Percentiles rank a stretch among this genome's conserved stretches.
Conservation (phyloP, 2,113 vertebrate genomes). For the Podarcis raffonei region DNA sequence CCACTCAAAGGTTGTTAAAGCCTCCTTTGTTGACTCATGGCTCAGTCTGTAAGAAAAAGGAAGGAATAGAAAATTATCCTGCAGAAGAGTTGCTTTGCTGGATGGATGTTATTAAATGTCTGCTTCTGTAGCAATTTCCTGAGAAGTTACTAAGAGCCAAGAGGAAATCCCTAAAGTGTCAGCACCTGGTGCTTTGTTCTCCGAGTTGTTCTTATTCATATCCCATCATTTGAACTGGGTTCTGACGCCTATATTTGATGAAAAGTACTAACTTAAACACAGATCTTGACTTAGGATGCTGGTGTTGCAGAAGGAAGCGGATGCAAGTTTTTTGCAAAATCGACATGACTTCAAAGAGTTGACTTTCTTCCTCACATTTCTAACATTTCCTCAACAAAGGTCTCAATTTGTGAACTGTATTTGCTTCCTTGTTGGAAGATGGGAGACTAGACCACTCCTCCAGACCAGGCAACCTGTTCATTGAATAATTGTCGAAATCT, state of each 20-base stretch:
- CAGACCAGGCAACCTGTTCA: no score
- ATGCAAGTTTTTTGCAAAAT: background rate
- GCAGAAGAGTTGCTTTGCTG: background rate
- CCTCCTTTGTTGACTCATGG: background rate
- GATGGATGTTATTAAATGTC: constrained; percentile 6
- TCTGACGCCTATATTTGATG: background rate
- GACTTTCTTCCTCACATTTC: background rate
- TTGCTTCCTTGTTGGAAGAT: background rate
- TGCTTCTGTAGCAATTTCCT: background rate
- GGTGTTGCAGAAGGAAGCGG: background rate
- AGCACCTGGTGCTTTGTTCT: background rate
- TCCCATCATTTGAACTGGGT: background rate
- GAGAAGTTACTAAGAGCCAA: background rate
- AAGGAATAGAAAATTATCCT: background rate
- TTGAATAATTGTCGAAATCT: no score
- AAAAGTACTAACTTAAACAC: background rate
- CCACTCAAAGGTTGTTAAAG: background rate
- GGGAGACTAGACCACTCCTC: background rate
- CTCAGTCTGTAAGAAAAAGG: background rate
- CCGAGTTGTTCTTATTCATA: background rate
- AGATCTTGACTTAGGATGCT: background rate
- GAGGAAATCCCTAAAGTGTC: background rate
- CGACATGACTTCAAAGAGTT: background rate
- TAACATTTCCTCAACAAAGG: background rate
- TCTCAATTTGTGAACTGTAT: background rate